These are phyloP conservation scores for Synanthedon formicaeformis DNA, from an alignment of 2,888 invertebrate species.

Conservation along the genomic window DNA sequence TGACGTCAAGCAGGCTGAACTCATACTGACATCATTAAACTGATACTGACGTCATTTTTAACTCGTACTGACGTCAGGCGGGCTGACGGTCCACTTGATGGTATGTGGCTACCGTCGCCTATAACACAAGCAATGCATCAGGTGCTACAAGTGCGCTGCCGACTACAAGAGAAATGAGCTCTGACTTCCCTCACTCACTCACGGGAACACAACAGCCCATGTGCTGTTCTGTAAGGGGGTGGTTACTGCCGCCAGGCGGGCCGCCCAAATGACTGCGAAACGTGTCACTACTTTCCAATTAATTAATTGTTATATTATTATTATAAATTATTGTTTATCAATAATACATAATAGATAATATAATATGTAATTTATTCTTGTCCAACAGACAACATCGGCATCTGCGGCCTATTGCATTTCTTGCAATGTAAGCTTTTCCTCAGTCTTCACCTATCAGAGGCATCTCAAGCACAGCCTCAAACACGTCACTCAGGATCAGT, in stretches of 20 bases:
- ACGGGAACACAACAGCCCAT: too few relatives aligned
- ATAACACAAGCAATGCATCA: too few relatives aligned
- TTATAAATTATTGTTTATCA: too few relatives aligned
- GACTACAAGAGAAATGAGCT: not conserved
- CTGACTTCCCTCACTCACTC: too few relatives aligned
- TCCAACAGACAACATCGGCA: not conserved
- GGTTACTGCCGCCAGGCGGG: too few relatives aligned
- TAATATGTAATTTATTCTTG: not conserved
- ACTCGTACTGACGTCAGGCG: not conserved
- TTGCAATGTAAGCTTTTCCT: slow-evolving; percentile 44
- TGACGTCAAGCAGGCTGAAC: too few relatives aligned
- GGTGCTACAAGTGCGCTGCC: too few relatives aligned
- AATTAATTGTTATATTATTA: too few relatives aligned
- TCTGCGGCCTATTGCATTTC: slow-evolving; percentile 31
- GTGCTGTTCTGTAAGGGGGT: too few relatives aligned
- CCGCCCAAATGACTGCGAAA: too few relatives aligned
- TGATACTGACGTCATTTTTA: not conserved
- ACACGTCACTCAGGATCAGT: slow-evolving; percentile 48
- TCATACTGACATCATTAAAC: not conserved
- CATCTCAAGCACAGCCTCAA: slow-evolving; percentile 52
- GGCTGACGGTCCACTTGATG: not conserved
- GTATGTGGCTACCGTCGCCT: not conserved
- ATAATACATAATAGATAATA: too few relatives aligned
- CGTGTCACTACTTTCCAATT: too few relatives aligned
- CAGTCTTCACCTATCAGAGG: slow-evolving; percentile 40